Evolutionary conservation across 2,113 vertebrate species (phyloP), one percentile per base, ranked within the genome.

Genomic region (Embiotoca jacksoni): DNA sequence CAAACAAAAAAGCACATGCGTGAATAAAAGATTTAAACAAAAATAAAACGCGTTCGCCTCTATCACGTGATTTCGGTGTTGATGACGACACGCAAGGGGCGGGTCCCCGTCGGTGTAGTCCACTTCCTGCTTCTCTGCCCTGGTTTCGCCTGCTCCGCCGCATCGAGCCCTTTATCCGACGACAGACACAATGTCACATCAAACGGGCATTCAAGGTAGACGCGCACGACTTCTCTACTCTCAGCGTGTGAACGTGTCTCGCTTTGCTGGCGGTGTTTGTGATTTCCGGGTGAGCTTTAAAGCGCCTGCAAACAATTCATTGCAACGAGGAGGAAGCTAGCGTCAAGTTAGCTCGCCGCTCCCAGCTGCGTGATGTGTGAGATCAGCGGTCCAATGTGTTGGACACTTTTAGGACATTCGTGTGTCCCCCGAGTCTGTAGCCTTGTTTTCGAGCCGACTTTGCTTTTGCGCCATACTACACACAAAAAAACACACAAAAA

Each of bases 121-220:
- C 87, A 83, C 90, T 95, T 94, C 92, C 94, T 93, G 92, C 83
- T 91, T 91, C 78, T 91, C 73, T 80, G 64, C 80, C 67, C 81
- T 82, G 89, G 79, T 78, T 82, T 87, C 73, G 75, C 62, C 81
- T 61, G 87, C 85, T 88, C 90, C 84, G 87, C 88, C 86, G 82
- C 87, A 82, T 81, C 86, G 23, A 62, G 75, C 71, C 50, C 44
- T 83, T 81, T 70, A 74, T 80, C 83, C 71, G 81, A 87, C 80
- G 78, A 81, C 69, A 86, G 57, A 33, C 87, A 94, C 79, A 73
- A 97, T 98, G 97, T 98, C 97, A 89, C 97, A 98, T 88, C 97
- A 98, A 88, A 99, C 96, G 83, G 97, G 97, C 82, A 98, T 98
- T 93, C 96, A 97, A 96, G 97, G 97, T 99, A 96, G 47, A 50